Conservation (phyloP, 1,140 invertebrate genomes). For the Lethrus apterus region DNA sequence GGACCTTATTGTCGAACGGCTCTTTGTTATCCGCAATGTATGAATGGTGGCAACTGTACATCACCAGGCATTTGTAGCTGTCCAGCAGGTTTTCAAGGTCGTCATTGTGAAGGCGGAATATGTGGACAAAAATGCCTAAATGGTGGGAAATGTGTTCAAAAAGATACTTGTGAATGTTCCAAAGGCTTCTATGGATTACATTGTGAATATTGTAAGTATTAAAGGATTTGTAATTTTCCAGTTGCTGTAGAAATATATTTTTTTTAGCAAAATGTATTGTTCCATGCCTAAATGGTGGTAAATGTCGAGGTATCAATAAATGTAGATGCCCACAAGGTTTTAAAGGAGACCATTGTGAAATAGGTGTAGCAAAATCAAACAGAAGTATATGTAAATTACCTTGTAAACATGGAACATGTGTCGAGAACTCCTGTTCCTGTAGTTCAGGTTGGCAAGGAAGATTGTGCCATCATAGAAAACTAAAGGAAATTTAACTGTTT, state of each 20-base stretch:
- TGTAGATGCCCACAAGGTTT: constrained; percentile 73
- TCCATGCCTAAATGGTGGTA: constrained; percentile 77
- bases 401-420: constrained; percentile 67
- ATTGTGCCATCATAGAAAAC: constrained; percentile 56
- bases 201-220: constrained; percentile 83
- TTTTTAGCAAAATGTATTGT: constrained; percentile 76
- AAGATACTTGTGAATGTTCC: constrained; percentile 83
- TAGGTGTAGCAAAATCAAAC: constrained; percentile 57
- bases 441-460: constrained; percentile 65
- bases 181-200: constrained; percentile 81
- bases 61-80: constrained; percentile 82
- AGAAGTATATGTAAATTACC: constrained; percentile 59
- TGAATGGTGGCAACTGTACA: constrained; percentile 86
- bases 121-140: constrained; percentile 85
- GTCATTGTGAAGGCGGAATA: constrained; percentile 90
- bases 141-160: constrained; percentile 90
- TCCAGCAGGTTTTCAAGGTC: constrained; percentile 78
- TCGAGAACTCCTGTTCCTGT: constrained; percentile 63
- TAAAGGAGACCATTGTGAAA: constrained; percentile 79
- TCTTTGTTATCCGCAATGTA: constrained; percentile 85
- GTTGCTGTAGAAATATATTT: constrained; percentile 1
- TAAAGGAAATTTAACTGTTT: constrained; percentile 1
- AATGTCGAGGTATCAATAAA: constrained; percentile 77
- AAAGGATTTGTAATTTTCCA: constrained; percentile 5
- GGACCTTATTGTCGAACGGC: constrained; percentile 82